Evolutionary conservation across 2,888 invertebrate species (phyloP), one percentile per base, ranked within the genome.

Genomic region (Dryomyza anilis): DNA sequence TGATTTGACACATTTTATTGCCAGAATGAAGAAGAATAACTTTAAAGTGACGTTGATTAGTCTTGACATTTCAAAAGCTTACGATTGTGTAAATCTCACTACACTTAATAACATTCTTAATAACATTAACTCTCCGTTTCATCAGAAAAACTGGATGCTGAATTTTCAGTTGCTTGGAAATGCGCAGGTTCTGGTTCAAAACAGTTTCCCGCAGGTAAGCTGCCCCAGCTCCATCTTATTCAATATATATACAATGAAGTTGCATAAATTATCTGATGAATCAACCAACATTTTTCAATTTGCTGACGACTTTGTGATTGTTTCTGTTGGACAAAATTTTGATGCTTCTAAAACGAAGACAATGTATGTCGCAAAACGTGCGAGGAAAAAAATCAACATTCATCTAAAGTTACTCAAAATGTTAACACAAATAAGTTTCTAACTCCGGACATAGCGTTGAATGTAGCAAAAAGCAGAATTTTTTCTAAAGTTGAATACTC

Each of bases 301-400:
- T 52, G 67, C 64, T 1, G 67, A 67, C 21, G 67, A 64, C 25
- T 64, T 67, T 33, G 27, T 67, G 10, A 30, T 67, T 12, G n/a
- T n/a, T n/a, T n/a, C n/a, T n/a, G n/a, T n/a, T n/a, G n/a, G n/a
- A n/a, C n/a, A n/a, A n/a, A n/a, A n/a, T n/a, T n/a, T n/a, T n/a
- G n/a, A n/a, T n/a, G n/a, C n/a, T n/a, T n/a, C n/a, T n/a, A n/a
- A n/a, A n/a, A n/a, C n/a, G n/a, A n/a, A n/a, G n/a, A n/a, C n/a
- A n/a, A n/a, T n/a, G n/a, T n/a, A n/a, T n/a, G n/a, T n/a, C n/a
- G n/a, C n/a, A n/a, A n/a, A n/a, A n/a, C n/a, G n/a, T n/a, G n/a
- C n/a, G n/a, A n/a, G n/a, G n/a, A n/a, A n/a, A n/a, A n/a, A n/a
- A n/a, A n/a, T n/a, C n/a, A n/a, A n/a, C n/a, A n/a, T n/a, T n/a